Evolutionary conservation across 2,888 invertebrate species (phyloP).

Genomic region (Mystacides longicornis): DNA sequence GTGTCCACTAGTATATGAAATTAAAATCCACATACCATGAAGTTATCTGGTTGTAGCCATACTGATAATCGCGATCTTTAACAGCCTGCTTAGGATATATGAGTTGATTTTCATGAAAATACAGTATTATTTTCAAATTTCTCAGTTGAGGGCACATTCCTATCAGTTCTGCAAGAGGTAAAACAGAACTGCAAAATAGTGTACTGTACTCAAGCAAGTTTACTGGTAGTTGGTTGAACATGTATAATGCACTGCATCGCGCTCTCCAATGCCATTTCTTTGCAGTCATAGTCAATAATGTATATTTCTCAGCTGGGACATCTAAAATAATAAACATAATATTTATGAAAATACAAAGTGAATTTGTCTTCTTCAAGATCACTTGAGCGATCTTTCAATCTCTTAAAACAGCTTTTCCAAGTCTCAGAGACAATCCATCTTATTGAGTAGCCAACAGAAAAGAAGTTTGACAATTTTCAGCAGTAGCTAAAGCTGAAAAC

Average conservation of each 20-base stretch:
- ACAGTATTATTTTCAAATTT: constrained; percentile 55
- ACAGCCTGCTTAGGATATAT: constrained; percentile 59
- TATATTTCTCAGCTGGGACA: constrained; percentile 30
- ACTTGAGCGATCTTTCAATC: too few relatives aligned
- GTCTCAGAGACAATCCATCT: too few relatives aligned
- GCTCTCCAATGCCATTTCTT: constrained; percentile 78
- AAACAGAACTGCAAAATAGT: constrained; percentile 60
- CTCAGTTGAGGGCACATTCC: constrained; percentile 58
- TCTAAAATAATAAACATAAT: background rate
- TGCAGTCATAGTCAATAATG: constrained; percentile 52
- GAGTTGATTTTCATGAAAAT: constrained; percentile 73
- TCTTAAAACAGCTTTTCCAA: too few relatives aligned
- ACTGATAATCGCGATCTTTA: constrained; percentile 65
- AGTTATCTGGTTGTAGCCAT: constrained; percentile 66
- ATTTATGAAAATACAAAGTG: too few relatives aligned
- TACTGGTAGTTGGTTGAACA: constrained; percentile 53
- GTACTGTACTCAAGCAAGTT: constrained; percentile 44
- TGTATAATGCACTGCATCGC: constrained; percentile 56
- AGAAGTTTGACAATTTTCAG: too few relatives aligned
- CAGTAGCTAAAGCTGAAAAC: too few relatives aligned
- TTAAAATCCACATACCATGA: constrained; percentile 52
- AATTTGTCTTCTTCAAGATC: too few relatives aligned
- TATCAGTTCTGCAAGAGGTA: constrained; percentile 62
- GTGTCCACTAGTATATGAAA: too few relatives aligned
- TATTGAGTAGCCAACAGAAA: too few relatives aligned